Evolutionary conservation across 2,113 vertebrate genomes (phyloP).

Genomic region (Polyodon spathula): DNA sequence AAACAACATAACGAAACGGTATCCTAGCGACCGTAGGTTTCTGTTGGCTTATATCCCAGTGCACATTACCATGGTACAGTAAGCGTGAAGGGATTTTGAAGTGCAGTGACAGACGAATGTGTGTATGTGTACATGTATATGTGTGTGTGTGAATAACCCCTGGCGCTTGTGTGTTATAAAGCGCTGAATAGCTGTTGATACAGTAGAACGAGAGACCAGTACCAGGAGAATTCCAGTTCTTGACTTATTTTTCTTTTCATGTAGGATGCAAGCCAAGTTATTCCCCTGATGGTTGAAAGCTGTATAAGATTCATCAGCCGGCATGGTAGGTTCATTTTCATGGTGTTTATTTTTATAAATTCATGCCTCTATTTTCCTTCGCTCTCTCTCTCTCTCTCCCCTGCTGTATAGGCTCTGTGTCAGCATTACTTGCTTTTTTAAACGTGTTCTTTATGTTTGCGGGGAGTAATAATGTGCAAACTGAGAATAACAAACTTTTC

Average conservation of each 20-base stretch:
- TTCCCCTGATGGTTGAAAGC: conserved; percentile 93
- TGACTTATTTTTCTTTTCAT: no score
- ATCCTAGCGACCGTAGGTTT: conserved; percentile 30
- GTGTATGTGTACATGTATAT: conserved; percentile 26
- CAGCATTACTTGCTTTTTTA: no score
- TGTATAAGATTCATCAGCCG: conserved; percentile 95
- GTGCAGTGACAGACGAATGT: conserved; percentile 14
- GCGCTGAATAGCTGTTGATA: no score
- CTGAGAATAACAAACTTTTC: no score
- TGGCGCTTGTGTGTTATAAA: no score
- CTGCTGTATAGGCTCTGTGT: no score
- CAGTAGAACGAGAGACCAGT: no score
- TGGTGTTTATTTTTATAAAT: no score
- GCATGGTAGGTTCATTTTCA: conserved; percentile 65
- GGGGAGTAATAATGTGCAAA: no score
- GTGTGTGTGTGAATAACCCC: conserved; percentile 4
- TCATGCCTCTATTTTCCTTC: no score
- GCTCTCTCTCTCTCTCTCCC: not conserved
- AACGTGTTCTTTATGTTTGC: no score
- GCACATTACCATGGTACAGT: not conserved
- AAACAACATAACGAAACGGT: conserved; percentile 29
- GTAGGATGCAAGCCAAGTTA: conserved; percentile 80
- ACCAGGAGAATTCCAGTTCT: no score
- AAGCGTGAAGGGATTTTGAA: not conserved
- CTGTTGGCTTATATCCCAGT: conserved; percentile 18